Base-by-base conservation (phyloP, 2,888 invertebrate species). In the Pseudoips prasinana region DNA sequence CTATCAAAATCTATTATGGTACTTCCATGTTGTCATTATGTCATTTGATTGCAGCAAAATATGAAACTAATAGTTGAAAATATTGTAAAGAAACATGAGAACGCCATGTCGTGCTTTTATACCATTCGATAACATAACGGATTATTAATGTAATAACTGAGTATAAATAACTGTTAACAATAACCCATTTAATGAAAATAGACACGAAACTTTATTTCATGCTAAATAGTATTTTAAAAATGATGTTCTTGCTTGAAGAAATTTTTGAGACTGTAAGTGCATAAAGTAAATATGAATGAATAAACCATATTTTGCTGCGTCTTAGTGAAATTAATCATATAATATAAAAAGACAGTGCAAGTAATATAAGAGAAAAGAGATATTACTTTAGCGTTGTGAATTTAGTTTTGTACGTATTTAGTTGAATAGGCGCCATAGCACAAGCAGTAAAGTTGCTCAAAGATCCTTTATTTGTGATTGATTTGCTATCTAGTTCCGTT, bases 361-460 rank as follows among this genome's bases (percentile, higher is more conserved):
- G 46, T 57, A 56, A 35, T 43, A 32, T 43, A 43, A 52, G 39
- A 46, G 37, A 37, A 14, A n/a, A 14, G 14, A 14, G 5, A 14
- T 14, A 41, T 52, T 49, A 46, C 36, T 39, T 46, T 47, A 59
- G 50, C 43, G 53, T 50, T 61, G 38, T 48, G 45, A 53, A 39
- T 43, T 53, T 37, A 40, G 45, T 62, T 56, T 62, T 59, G 27
- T 45, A 50, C 37, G 14, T 14, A 14, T 56, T 66, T 56, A 58
- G 53, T 64, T 61, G 40, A 63, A 52, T 69, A 54, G 60, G 61
- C 64, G 62, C 60, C 50, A 49, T 64, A 72, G 65, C 73, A 73
- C 66, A 73, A 64, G 60, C 57, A 63, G 52, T 61, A 57, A 61
- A 54, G 67, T 74, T 78, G 77, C 77, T 78, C 77, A 78, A 77